Evolutionary conservation across 2,113 vertebrate species (phyloP).

Genomic region (Pantherophis guttatus): DNA sequence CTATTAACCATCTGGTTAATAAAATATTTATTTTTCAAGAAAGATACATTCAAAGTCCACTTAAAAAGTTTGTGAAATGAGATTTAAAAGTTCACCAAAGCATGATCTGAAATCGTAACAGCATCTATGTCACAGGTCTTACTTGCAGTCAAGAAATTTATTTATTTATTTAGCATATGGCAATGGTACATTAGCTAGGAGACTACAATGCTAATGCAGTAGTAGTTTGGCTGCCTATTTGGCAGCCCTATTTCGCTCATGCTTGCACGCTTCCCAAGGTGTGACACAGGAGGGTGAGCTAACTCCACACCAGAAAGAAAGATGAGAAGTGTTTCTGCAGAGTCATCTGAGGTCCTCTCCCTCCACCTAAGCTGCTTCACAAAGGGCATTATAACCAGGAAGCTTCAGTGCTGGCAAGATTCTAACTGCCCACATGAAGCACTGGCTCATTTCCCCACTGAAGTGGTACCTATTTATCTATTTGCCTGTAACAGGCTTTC

Average conservation of each 20-base stretch:
- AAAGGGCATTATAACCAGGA: not conserved
- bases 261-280: not conserved
- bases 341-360: not conserved
- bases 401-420: not conserved
- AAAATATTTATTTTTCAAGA: not conserved
- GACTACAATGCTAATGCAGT: not conserved
- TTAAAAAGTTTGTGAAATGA: not conserved
- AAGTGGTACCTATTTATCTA: not conserved
- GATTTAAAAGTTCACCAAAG: not conserved
- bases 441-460: not conserved
- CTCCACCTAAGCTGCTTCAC: not conserved
- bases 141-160: not conserved
- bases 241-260: not conserved
- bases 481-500: not conserved
- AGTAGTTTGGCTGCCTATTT: not conserved
- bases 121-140: not conserved
- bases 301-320: not conserved
- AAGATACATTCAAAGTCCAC: not conserved
- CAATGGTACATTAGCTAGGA: not conserved
- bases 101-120: not conserved
- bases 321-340: not conserved
- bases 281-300: not conserved
- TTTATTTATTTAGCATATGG: not conserved
- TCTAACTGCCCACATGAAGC: not conserved
- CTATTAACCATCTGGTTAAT: not conserved